These are phyloP conservation scores for Acanthurus lineatus DNA, from an alignment of 2,797 vertebrate genomes.

Conservation along the genomic window DNA sequence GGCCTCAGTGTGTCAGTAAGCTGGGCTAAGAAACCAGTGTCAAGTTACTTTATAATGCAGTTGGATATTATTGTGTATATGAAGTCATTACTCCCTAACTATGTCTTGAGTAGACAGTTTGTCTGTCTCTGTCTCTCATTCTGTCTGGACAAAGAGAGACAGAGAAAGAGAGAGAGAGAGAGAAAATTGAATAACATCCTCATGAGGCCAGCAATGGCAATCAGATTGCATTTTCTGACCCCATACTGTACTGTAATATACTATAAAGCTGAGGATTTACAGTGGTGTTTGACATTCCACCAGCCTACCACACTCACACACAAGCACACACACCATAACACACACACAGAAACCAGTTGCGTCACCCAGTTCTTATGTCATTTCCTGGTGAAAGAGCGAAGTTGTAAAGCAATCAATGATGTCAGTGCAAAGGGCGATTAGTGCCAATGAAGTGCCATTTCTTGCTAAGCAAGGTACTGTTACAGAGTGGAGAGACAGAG, in stretches of 20 bases:
- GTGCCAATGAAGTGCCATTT: constrained; percentile 37
- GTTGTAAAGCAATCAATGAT: constrained; percentile 48
- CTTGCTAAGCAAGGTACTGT: constrained; percentile 11
- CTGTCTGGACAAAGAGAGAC: neutral
- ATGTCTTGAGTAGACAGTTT: constrained; percentile 29
- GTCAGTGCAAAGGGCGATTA: constrained; percentile 34
- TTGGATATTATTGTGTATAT: constrained; percentile 55
- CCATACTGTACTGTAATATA: neutral
- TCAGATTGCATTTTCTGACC: constrained; percentile 24
- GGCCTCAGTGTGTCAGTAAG: constrained; percentile 20
- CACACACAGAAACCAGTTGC: constrained; percentile 4
- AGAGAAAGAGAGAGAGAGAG: neutral
- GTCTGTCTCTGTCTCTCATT: neutral
- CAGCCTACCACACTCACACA: constrained; percentile 1
- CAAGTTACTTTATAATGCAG: constrained; percentile 34
- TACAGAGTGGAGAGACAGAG: neutral
- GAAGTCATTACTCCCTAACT: constrained; percentile 46
- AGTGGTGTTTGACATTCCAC: constrained; percentile 21
- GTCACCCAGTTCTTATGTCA: constrained; percentile 38
- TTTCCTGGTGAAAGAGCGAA: constrained; percentile 46
- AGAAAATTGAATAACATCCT: neutral
- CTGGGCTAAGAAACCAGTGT: constrained; percentile 45
- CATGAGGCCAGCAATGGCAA: constrained; percentile 24
- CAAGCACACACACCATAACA: constrained; percentile 9
- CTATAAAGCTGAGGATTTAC: constrained; percentile 27